Evolutionary conservation across 2,888 invertebrate species (phyloP), one percentile per base, ranked within the genome.

Genomic region (Lasius platythorax): DNA sequence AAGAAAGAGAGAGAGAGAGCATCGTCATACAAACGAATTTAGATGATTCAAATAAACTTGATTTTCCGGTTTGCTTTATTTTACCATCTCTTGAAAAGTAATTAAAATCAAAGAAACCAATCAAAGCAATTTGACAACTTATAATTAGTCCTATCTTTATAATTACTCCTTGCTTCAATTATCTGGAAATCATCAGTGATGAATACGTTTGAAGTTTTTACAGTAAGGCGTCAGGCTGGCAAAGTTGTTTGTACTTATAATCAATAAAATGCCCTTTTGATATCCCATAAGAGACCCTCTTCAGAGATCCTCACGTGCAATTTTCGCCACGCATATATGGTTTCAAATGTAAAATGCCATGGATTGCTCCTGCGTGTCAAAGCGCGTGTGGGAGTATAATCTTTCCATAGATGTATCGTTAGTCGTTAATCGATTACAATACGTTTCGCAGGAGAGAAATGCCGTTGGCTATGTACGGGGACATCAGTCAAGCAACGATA

Each of bases 381-480:
- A 40, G 58, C 58, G 11, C 18, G 58, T 37, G 23, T 66, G 37
- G 5, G 64, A 11, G 33, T 64, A 23, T 23, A 50, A 66, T 76
- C 37, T 53, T 66, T 15, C n/a, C 37, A 76, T 5, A 12, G 18
- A 66, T 28, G 53, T 53, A 53, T 53, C 40, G 50, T 30, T 67
- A 56, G 12, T n/a, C 46, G 6, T 75, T 56, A 66, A 76, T 66
- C 76, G 67, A 74, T 74, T 28, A 63, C 63, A n/a, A 56, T 67
- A 76, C 28, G 12, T 53, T 76, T 76, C 28, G 53, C 50, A 53
- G 30, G 67, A 53, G 53, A 53, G 53, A 40, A 53, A 76, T 53
- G 53, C 18, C 67, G 12, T 30, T 23, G n/a, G 53, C 67, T 37
- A 23, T n/a, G 23, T 40, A 4, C 28, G 53, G 12, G 37, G 4